Base-by-base conservation (phyloP, 2,113 vertebrate species). In the Otocyon megalotis region DNA sequence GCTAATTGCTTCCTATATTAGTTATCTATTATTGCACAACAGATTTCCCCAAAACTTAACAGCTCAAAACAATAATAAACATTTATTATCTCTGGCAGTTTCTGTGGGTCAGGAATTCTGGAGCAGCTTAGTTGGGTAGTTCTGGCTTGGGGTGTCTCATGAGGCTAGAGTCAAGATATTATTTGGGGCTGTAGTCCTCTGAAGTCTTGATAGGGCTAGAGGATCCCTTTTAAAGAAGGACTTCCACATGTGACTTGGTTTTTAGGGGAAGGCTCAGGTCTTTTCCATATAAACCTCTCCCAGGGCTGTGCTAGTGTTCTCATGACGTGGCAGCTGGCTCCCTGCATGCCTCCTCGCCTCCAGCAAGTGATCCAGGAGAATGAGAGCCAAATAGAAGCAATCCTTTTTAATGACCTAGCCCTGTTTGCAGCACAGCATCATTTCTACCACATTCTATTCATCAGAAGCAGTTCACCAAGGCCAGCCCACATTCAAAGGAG, bases 11-110 rank as follows among this genome's bases (percentile, higher is more conserved):
- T 90, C 88, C 72, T 90, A 28, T 69, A 88, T 96, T 94, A 71
- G 37, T 90, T 88, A 86, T 91, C 83, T 93, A 60, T 94, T 83
- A 87, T 91, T 53, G 63, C 69, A 58, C 62, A 83, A 93, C 10
- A 72, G 74, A 96, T 88, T 93, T 80, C 19, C 82, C 81, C 84
- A 14, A 94, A 92, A 92, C 58, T 95, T 96, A 50, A 62, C 54
- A 56, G 74, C 81, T 97, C 95, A 88, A 97, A 93, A 92, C 56
- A 94, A 82, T n/a, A 92, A 58, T 89, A 96, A 96, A 74, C 92
- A 85, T 43, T 88, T 79, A 84, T 92, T 87, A 95, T 90, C 93
- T 88, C 79, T 43, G 63, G 93, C 14, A 8, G 37, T 63, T 82
- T 94, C 83, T 63, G 10, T 72, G 90, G 91, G 20, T 77, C 77